Percentiles rank a stretch among this genome's conserved stretches.
Evolutionary conservation across 2,797 vertebrate genomes (phyloP).

Genomic region (Acanthurus tractus): DNA sequence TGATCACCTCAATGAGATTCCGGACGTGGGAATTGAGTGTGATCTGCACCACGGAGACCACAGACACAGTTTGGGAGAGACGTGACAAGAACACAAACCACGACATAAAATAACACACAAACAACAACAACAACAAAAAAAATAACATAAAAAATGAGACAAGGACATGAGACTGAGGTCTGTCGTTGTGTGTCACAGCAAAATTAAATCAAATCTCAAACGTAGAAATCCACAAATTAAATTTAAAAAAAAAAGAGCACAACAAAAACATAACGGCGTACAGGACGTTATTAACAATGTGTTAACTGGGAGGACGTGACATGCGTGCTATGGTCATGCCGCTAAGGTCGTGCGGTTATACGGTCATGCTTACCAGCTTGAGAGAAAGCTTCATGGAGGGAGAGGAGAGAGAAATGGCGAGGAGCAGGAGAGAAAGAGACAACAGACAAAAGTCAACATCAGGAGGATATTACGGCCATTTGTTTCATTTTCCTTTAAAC

Average conservation of each 20-base stretch:
- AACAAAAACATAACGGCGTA: constrained; percentile 54
- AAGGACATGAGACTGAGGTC: constrained; percentile 74
- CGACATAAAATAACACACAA: constrained; percentile 70
- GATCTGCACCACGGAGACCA: constrained; percentile 87
- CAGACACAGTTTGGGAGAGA: constrained; percentile 78
- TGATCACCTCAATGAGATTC: constrained; percentile 91
- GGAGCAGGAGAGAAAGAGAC: constrained; percentile 76
- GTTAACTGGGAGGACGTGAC: constrained; percentile 81
- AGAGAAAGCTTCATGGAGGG: constrained; percentile 88
- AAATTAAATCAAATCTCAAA: constrained; percentile 49
- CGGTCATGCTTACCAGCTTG: constrained; percentile 91
- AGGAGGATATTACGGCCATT: constrained; percentile 64
- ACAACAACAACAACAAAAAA: constrained; percentile 42
- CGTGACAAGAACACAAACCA: constrained; percentile 71
- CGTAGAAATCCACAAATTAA: constrained; percentile 6
- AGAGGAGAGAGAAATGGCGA: constrained; percentile 72
- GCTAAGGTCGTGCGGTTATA: constrained; percentile 73
- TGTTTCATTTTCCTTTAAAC: constrained; percentile 45
- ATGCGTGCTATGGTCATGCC: constrained; percentile 83
- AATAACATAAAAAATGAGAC: constrained; percentile 71
- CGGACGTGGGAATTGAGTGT: constrained; percentile 90
- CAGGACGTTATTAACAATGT: constrained; percentile 67
- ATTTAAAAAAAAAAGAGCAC: constrained; percentile 51
- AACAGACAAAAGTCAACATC: constrained; percentile 87
- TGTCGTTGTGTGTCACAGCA: constrained; percentile 69